These are phyloP conservation scores for Pseudeuparius sepicola DNA, from an alignment of 2,888 invertebrate species.

Conservation along the genomic window DNA sequence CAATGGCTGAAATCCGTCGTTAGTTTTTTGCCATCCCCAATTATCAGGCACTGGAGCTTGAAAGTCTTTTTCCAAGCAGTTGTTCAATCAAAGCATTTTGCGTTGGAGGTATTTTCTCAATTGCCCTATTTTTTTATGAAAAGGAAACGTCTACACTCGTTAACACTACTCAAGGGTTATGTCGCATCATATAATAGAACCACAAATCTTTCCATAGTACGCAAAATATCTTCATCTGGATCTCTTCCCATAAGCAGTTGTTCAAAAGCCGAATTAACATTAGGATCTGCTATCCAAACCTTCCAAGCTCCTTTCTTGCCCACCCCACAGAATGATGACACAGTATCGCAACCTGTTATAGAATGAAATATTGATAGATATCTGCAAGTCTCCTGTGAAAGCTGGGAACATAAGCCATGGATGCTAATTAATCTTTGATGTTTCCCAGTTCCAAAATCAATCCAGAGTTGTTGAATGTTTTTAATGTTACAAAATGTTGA, in stretches of 20 bases:
- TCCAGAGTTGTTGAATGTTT: constrained; percentile 9
- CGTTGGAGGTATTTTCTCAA: too few species aligned
- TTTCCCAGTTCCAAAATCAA: constrained; percentile 2
- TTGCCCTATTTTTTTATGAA: too few species aligned
- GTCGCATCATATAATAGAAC: too few species aligned
- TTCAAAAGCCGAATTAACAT: constrained; percentile 9
- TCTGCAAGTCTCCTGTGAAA: neutral
- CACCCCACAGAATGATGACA: constrained; percentile 7
- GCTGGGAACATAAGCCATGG: neutral
- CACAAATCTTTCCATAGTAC: too few species aligned
- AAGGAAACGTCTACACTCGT: too few species aligned
- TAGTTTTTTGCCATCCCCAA: constrained; percentile 7
- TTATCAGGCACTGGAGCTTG: too few species aligned
- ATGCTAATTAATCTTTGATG: too few species aligned
- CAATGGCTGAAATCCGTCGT: constrained; percentile 9
- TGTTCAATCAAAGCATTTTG: too few species aligned
- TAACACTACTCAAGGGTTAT: too few species aligned
- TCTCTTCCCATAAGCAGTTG: constrained; percentile 5
- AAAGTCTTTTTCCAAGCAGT: too few species aligned
- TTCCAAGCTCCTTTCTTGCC: constrained; percentile 5
- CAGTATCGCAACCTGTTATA: constrained; percentile 9
- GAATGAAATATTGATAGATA: constrained; percentile 8
- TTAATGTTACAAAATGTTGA: constrained; percentile 7
- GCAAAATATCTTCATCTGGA: constrained; percentile 4
- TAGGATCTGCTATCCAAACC: constrained; percentile 8